Conservation (phyloP, 2,113 vertebrate genomes). For the Sialia sialis region DNA sequence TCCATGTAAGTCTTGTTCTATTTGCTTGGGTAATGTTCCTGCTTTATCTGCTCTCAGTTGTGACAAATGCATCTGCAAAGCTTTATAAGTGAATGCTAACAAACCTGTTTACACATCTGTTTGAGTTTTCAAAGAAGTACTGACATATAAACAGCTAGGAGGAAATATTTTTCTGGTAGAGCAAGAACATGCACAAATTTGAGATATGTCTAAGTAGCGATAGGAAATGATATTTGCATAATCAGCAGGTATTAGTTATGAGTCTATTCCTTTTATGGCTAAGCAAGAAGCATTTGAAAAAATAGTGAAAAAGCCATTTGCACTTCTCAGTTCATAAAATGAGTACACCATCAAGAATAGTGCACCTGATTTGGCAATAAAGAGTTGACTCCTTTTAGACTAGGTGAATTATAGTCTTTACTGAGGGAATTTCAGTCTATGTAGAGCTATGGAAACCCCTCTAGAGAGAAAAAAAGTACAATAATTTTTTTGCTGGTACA, state of each 20-base stretch:
- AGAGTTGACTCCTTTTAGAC: background rate
- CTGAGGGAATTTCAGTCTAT: background rate
- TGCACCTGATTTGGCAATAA: background rate
- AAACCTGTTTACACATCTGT: background rate
- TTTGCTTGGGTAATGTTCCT: background rate
- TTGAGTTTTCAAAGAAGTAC: background rate
- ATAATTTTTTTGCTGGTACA: background rate
- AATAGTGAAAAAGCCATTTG: background rate
- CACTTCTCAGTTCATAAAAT: background rate
- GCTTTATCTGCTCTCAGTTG: background rate
- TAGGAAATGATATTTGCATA: background rate
- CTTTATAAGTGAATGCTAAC: background rate
- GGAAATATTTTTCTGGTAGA: background rate
- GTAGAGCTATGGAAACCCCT: background rate
- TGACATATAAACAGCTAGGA: background rate
- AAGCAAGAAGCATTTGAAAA: background rate
- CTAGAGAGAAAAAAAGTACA: background rate
- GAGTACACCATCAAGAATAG: background rate
- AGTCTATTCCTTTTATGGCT: background rate
- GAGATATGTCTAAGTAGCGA: background rate
- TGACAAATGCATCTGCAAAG: background rate
- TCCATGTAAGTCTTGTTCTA: background rate
- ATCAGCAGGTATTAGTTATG: background rate
- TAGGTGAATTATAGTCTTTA: background rate
- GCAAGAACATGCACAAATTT: background rate